A percentile compares a stretch with the other conserved stretches of the same genome.
Evolutionary conservation across 2,888 invertebrate species (phyloP).

Genomic region (Leucozona laternaria): DNA sequence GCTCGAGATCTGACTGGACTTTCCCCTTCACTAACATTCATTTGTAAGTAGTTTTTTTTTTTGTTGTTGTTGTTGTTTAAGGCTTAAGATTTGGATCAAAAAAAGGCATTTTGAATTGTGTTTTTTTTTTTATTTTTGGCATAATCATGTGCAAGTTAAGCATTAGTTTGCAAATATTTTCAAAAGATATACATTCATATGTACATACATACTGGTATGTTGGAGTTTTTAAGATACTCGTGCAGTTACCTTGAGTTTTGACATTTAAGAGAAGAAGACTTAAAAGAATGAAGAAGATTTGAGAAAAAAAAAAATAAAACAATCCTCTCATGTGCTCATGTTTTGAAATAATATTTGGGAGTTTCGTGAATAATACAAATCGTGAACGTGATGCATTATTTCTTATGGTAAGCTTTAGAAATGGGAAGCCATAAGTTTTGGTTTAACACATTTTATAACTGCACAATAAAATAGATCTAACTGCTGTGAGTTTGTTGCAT

Average conservation of each 20-base stretch:
- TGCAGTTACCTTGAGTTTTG: conserved; percentile 33
- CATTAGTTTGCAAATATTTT: conserved; percentile 18
- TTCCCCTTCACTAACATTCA: conserved; percentile 66
- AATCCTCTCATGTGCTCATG: neutral
- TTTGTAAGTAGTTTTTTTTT: conserved; percentile 31
- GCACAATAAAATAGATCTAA: neutral
- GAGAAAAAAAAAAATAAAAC: neutral
- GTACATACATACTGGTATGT: neutral
- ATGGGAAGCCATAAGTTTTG: neutral
- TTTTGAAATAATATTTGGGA: conserved; percentile 30
- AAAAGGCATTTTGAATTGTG: conserved; percentile 1
- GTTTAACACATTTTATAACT: neutral
- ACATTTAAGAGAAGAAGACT: conserved; percentile 32
- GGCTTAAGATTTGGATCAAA: neutral
- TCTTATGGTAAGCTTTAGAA: neutral
- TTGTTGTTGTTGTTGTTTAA: too few species aligned
- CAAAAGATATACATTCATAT: neutral
- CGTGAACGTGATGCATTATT: conserved; percentile 39
- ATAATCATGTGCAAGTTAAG: neutral
- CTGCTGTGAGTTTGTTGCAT: neutral
- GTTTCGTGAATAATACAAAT: conserved; percentile 18
- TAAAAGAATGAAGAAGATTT: too few species aligned
- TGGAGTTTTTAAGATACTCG: neutral
- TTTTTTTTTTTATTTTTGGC: neutral
- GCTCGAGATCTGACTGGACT: conserved; percentile 14